These are phyloP conservation scores for Microctenopoma lineatum DNA, from an alignment of 2,797 vertebrate species.

Conservation along the genomic window DNA sequence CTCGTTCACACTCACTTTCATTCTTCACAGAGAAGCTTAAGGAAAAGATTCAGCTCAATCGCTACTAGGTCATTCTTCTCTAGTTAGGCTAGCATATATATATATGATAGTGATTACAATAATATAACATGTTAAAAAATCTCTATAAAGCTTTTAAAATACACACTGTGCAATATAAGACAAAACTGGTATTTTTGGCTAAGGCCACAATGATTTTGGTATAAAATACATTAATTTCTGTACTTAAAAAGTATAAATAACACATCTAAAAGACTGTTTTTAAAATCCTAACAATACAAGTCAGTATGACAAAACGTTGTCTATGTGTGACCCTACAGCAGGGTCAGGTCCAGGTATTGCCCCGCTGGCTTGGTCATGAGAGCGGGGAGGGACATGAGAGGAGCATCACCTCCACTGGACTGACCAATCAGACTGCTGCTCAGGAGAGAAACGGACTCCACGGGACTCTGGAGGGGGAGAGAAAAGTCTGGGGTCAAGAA, in stretches of 20 bases:
- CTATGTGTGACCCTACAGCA: slow-evolving; percentile 72
- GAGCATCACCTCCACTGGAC: slow-evolving; percentile 73
- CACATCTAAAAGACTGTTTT: slow-evolving; percentile 72
- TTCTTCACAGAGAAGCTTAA: slow-evolving; percentile 72
- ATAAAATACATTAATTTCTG: slow-evolving; percentile 84
- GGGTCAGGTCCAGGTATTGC: slow-evolving; percentile 77
- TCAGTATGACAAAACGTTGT: slow-evolving; percentile 60
- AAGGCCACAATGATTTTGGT: slow-evolving; percentile 77
- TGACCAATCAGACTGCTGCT: slow-evolving; percentile 76
- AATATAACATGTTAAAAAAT: slow-evolving; percentile 64
- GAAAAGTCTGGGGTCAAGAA: slow-evolving; percentile 9
- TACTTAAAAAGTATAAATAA: slow-evolving; percentile 84
- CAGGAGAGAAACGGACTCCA: slow-evolving; percentile 77
- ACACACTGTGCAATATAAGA: slow-evolving; percentile 85
- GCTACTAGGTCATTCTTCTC: slow-evolving; percentile 62
- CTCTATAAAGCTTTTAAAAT: slow-evolving; percentile 81
- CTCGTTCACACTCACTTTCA: slow-evolving; percentile 55
- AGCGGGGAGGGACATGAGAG: slow-evolving; percentile 76
- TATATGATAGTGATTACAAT: slow-evolving; percentile 63
- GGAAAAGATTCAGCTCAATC: slow-evolving; percentile 54
- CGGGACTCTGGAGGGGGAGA: slow-evolving; percentile 70
- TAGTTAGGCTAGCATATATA: slow-evolving; percentile 68
- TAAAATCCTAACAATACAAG: slow-evolving; percentile 68
- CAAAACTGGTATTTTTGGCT: slow-evolving; percentile 79
- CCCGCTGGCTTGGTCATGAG: slow-evolving; percentile 79